Evolutionary conservation across 2,888 invertebrate genomes (phyloP), one percentile per base, ranked within the genome.

Genomic region (Drosophila mimica): DNA sequence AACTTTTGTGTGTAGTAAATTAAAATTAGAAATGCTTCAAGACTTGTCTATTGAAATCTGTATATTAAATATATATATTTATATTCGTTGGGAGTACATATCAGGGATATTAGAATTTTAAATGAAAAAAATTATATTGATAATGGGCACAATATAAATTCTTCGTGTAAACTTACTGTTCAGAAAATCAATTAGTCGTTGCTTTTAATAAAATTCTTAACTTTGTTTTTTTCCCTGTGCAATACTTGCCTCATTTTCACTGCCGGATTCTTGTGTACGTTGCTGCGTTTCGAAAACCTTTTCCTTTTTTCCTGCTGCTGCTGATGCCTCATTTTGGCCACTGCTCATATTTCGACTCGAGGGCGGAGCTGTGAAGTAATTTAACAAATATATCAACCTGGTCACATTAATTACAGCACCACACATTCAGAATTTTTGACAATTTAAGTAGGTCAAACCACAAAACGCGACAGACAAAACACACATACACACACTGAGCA

Each of bases 201-300:
- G 49, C 28, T 17, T 28, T 4, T 5, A 28, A 28, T 20, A 46
- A n/a, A 9, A 9, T 46, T 43, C 11, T 20, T 20, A 43, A 11
- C 11, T 20, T 11, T 36, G 6, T 15, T 20, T 11, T 20, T 11
- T 20, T 25, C 20, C 25, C 17, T 25, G 15, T 53, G 28, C n/a
- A 40, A 8, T 9, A 76, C 78, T 80, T 87, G 84, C 92, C 91
- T 92, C 92, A 90, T 91, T 92, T 89, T 93, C 92, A 85, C 91
- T 89, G 81, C 87, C 85, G 70, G 85, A 91, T 81, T 92, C 91
- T 84, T 89, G 88, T 80, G 86, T 76, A 73, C 76, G 85, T 79
- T 90, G 91, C 80, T 90, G 91, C 81, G 87, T 83, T 81, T 89
- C 92, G 90, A 86, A 81, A 82, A 90, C 92, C 90, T 91, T 92